These are phyloP conservation scores for Phyllotreta striolata DNA, from an alignment of 2,888 invertebrate genomes.

Conservation along the genomic window DNA sequence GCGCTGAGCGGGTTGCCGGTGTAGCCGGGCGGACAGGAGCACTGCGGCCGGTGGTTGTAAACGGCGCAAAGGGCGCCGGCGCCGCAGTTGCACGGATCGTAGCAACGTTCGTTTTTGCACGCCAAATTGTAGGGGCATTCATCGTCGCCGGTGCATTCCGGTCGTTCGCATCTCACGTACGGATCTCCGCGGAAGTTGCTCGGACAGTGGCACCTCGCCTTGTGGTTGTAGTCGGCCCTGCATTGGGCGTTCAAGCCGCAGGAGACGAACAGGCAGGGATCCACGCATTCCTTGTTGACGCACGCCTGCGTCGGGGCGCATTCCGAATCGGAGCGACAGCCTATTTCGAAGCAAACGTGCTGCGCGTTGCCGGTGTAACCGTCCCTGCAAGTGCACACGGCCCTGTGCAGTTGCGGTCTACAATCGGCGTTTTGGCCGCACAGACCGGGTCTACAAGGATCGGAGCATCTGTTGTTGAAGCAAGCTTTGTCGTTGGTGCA, in stretches of 20 bases:
- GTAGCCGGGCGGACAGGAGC: constrained; percentile 84
- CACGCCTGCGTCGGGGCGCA: constrained; percentile 85
- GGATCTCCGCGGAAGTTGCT: constrained; percentile 85
- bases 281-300: constrained; percentile 80
- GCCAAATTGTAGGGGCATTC: constrained; percentile 83
- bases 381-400: constrained; percentile 82
- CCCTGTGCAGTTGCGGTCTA: constrained; percentile 79
- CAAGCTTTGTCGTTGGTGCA: constrained; percentile 87
- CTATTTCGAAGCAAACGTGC: constrained; percentile 78
- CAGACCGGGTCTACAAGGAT: constrained; percentile 74
- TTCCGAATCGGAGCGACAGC: constrained; percentile 85
- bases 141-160: constrained; percentile 77
- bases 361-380: constrained; percentile 87
- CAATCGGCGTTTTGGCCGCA: constrained; percentile 84
- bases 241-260: constrained; percentile 85
- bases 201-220: constrained; percentile 83
- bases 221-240: constrained; percentile 77
- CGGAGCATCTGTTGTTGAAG: constrained; percentile 75
- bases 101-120: constrained; percentile 80
- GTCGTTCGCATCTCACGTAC: constrained; percentile 76
- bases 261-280: constrained; percentile 80
- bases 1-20: constrained; percentile 77
- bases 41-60: constrained; percentile 77
- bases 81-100: constrained; percentile 88
- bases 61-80: constrained; percentile 78